These are phyloP conservation scores for Unio pictorum DNA, from an alignment of 2,888 invertebrate genomes.

Conservation along the genomic window DNA sequence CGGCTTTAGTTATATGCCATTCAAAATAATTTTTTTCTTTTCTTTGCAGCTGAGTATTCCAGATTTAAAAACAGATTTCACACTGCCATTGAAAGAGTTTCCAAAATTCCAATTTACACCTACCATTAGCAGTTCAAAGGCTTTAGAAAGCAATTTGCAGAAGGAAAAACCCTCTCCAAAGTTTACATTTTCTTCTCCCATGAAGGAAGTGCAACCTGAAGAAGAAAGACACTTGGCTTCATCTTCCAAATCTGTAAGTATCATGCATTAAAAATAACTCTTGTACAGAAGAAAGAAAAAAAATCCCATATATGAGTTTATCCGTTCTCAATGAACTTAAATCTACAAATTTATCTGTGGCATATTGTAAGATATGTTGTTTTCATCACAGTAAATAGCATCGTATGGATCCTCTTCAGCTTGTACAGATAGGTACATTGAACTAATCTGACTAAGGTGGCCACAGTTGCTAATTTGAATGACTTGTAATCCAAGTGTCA, in stretches of 20 bases:
- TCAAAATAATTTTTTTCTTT: conserved; percentile 3
- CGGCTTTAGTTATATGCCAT: neutral
- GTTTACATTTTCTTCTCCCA: conserved; percentile 59
- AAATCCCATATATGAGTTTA: neutral
- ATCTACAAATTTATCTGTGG: no score
- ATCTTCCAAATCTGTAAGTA: conserved; percentile 12
- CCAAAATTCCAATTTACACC: conserved; percentile 75
- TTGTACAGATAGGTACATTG: no score
- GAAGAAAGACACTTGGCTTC: conserved; percentile 18
- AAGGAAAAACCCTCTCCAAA: conserved; percentile 17
- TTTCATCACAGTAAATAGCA: no score
- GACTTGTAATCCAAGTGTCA: no score
- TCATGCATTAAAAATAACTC: neutral
- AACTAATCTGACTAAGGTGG: no score
- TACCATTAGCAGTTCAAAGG: conserved; percentile 4
- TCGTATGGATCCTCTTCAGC: no score
- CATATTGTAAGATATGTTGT: no score
- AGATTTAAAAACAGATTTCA: conserved; percentile 69
- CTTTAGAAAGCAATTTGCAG: neutral
- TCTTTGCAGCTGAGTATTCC: conserved; percentile 48
- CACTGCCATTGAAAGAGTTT: conserved; percentile 76
- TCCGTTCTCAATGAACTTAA: neutral
- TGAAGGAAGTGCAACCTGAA: conserved; percentile 39
- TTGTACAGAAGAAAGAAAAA: no score
- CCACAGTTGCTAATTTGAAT: no score